Percentiles rank a stretch among this genome's conserved stretches.
Conservation (phyloP, 92 coral and sea anemone species). For the Hydrozoanthus gracilis region DNA sequence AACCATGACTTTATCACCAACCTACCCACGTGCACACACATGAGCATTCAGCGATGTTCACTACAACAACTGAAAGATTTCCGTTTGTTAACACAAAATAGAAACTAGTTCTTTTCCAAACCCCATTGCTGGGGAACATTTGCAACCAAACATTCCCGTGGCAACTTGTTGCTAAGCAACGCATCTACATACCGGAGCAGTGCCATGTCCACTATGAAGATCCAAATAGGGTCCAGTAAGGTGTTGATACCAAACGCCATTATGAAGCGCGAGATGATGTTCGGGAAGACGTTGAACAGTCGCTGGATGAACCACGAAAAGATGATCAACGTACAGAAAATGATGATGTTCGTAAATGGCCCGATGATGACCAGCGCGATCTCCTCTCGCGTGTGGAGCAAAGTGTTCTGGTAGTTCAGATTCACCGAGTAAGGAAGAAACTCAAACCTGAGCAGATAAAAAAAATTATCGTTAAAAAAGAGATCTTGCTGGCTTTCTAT, state of each 20-base stretch:
- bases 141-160: no score
- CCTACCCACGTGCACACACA: no score
- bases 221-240: slow-evolving; percentile 93
- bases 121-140: no score
- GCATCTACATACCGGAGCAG: slow-evolving; percentile 68
- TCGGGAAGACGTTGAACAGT: slow-evolving; percentile 89
- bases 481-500: no score
- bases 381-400: slow-evolving; percentile 89
- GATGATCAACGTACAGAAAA: slow-evolving; percentile 76
- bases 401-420: slow-evolving; percentile 94
- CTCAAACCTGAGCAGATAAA: slow-evolving; percentile 69
- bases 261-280: slow-evolving; percentile 89
- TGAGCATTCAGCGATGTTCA: no score
- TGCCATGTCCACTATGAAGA: slow-evolving; percentile 89
- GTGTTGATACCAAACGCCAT: slow-evolving; percentile 96
- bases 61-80: no score
- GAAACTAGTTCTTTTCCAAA: no score
- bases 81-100: no score
- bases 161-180: no score
- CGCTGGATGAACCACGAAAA: slow-evolving; percentile 84
- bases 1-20: no score
- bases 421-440: slow-evolving; percentile 93
- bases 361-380: slow-evolving; percentile 91
- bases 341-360: slow-evolving; percentile 83
- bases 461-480: neutral